A percentile compares a stretch with the other conserved stretches of the same genome.
These are phyloP conservation scores for Leptopilina clavipes DNA, from an alignment of 1,140 invertebrate genomes.

Conservation along the genomic window DNA sequence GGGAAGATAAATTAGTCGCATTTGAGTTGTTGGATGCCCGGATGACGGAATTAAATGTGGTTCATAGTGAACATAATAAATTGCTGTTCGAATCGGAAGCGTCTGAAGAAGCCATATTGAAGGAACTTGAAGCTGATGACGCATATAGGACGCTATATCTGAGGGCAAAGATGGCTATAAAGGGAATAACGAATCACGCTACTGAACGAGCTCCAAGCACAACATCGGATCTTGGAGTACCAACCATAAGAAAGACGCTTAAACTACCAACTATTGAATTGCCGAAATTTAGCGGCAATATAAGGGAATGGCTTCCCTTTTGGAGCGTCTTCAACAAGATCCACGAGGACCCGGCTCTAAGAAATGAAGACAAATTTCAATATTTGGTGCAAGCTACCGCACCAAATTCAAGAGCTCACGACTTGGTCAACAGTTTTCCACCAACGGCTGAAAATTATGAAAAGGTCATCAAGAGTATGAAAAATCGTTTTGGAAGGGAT, in stretches of 20 bases:
- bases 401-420: constrained; percentile 37
- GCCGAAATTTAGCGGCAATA: constrained; percentile 49
- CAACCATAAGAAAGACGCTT: neutral
- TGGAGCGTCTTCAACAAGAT: constrained; percentile 55
- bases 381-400: constrained; percentile 49
- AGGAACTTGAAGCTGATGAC: neutral
- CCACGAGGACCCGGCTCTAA: constrained; percentile 46
- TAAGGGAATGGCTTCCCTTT: constrained; percentile 55
- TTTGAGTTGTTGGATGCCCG: neutral
- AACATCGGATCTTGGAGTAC: neutral
- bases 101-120: neutral
- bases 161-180: neutral
- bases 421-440: constrained; percentile 38
- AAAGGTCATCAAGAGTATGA: constrained; percentile 51
- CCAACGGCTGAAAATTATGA: constrained; percentile 47
- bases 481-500: constrained; percentile 53
- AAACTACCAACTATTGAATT: neutral
- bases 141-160: neutral
- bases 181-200: neutral
- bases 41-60: neutral
- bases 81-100: neutral
- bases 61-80: neutral
- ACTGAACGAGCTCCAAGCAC: neutral
- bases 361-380: constrained; percentile 50
- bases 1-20: neutral